Conservation (phyloP, 1,140 invertebrate species). For the Papilio aristodemus region DNA sequence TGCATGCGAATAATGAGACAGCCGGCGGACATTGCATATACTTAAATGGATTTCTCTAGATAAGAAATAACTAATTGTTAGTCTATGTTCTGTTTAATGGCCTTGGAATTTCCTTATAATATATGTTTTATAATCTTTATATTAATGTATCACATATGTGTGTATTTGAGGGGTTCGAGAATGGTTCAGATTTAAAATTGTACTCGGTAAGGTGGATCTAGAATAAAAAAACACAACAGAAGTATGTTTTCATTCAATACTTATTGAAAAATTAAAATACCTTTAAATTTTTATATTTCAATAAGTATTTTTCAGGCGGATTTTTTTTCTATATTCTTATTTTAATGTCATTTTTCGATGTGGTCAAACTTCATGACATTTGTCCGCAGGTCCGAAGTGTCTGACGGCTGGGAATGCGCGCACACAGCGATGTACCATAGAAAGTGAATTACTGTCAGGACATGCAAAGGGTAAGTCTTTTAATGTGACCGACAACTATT, state of each 20-base stretch:
- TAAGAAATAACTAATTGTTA: slow-evolving; percentile 28
- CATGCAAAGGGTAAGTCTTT: neutral
- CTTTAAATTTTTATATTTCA: too few relatives aligned
- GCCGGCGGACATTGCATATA: slow-evolving; percentile 51
- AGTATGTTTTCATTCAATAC: neutral
- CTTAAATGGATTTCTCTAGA: slow-evolving; percentile 24
- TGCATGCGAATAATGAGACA: slow-evolving; percentile 69
- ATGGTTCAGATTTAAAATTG: too few relatives aligned
- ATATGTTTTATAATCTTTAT: too few relatives aligned
- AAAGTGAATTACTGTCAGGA: slow-evolving; percentile 36
- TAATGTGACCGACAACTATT: neutral
- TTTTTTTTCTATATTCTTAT: too few relatives aligned
- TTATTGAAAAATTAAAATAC: too few relatives aligned
- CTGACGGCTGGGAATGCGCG: slow-evolving; percentile 43
- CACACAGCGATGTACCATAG: slow-evolving; percentile 38
- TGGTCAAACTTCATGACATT: neutral
- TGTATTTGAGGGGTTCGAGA: too few relatives aligned
- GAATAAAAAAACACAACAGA: neutral
- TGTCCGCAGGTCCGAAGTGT: neutral
- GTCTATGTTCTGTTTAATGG: slow-evolving; percentile 28
- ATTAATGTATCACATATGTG: too few relatives aligned
- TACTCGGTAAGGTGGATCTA: too few relatives aligned
- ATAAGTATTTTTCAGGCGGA: too few relatives aligned
- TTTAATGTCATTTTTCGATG: neutral
- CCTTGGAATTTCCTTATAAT: slow-evolving; percentile 23